Evolutionary conservation across 1,140 invertebrate species (phyloP).

Genomic region (Dendroctonus ponderosae): DNA sequence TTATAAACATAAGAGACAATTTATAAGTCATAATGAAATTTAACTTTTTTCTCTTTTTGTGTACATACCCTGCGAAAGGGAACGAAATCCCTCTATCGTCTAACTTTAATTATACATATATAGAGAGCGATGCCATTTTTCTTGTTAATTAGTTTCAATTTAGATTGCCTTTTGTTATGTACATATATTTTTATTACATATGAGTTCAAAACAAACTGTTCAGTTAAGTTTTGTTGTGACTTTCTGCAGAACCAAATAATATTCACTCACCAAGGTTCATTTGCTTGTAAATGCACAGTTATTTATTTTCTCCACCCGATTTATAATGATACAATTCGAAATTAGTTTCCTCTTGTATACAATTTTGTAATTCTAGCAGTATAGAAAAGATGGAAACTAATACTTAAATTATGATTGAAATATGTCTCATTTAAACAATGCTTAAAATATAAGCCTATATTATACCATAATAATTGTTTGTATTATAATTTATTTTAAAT

Average conservation of each 20-base stretch:
- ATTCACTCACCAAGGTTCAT: conserved; percentile 16
- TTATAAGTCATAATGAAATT: conserved; percentile 41
- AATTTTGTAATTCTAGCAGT: conserved; percentile 9
- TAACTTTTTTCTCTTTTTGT: conserved; percentile 35
- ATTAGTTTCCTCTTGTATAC: not conserved
- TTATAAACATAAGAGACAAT: conserved; percentile 26
- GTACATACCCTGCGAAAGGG: conserved; percentile 26
- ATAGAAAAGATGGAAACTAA: conserved; percentile 14
- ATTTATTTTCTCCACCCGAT: conserved; percentile 28
- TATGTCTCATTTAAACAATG: conserved; percentile 42
- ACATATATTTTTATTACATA: conserved; percentile 12
- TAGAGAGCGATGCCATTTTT: conserved; percentile 18
- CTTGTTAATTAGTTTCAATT: conserved; percentile 33
- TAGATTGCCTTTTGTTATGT: conserved; percentile 29
- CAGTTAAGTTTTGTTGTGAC: conserved; percentile 40
- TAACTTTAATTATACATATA: not conserved
- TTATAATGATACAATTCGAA: too few species aligned
- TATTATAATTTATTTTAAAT: conserved; percentile 45
- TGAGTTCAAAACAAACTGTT: conserved; percentile 20
- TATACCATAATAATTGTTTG: conserved; percentile 38
- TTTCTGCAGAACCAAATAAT: conserved; percentile 26
- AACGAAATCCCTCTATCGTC: conserved; percentile 22
- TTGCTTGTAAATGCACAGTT: conserved; percentile 33
- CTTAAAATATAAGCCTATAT: conserved; percentile 42
- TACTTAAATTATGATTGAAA: conserved; percentile 40